Evolutionary conservation across 92 coral and sea anemone species (phyloP).

Genomic region (Phymanthus crucifer): DNA sequence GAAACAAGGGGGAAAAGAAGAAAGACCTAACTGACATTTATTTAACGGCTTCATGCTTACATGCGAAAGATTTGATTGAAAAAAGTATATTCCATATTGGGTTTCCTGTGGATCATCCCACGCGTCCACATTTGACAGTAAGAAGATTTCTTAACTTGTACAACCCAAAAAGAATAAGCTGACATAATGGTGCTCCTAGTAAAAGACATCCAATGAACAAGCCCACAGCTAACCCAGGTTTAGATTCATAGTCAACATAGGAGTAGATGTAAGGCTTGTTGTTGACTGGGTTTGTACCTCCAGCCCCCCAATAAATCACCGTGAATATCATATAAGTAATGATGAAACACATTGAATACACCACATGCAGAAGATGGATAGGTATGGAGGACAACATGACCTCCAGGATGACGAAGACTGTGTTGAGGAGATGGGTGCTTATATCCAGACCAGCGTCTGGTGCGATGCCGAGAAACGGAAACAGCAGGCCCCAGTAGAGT

Average conservation of each 20-base stretch:
- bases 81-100: too few relatives aligned
- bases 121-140: slow-evolving; percentile 29
- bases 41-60: too few relatives aligned
- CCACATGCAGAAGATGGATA: slow-evolving; percentile 67
- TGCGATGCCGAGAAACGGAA: slow-evolving; percentile 34
- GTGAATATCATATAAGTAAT: slow-evolving; percentile 59
- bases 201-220: slow-evolving; percentile 43
- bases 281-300: slow-evolving; percentile 57
- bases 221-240: slow-evolving; percentile 61
- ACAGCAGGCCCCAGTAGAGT: slow-evolving; percentile 59
- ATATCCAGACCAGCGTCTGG: slow-evolving; percentile 58
- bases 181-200: slow-evolving; percentile 56
- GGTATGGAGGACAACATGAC: slow-evolving; percentile 59
- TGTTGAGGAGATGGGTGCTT: slow-evolving; percentile 70
- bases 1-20: too few relatives aligned
- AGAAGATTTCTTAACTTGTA: slow-evolving; percentile 68
- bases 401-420: slow-evolving; percentile 65
- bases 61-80: too few relatives aligned
- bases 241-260: slow-evolving; percentile 52
- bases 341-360: slow-evolving; percentile 57
- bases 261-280: slow-evolving; percentile 68
- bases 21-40: too few relatives aligned
- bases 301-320: slow-evolving; percentile 82
- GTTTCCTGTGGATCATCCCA: neutral
- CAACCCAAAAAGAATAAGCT: slow-evolving; percentile 67